A percentile compares a stretch with the other conserved stretches of the same genome.
Conservation (phyloP, 2,113 vertebrate genomes). For the Terrapene triunguis region DNA sequence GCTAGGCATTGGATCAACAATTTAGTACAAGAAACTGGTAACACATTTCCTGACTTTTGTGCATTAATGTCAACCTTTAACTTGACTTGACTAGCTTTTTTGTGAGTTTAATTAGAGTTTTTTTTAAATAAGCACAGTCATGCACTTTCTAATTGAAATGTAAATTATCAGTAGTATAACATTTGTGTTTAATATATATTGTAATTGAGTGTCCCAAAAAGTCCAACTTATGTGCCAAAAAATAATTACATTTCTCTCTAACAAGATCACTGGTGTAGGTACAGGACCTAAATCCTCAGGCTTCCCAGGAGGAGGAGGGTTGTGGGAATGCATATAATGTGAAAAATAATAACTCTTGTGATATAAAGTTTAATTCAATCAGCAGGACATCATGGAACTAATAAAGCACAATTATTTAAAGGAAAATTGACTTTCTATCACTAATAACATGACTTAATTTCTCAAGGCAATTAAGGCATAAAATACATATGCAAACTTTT, state of each 20-base stretch:
- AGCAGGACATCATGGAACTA: constrained; percentile 39
- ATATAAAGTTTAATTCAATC: constrained; percentile 54
- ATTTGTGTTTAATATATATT: constrained; percentile 53
- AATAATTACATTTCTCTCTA: constrained; percentile 54
- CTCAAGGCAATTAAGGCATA: not conserved
- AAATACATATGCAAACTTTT: not conserved
- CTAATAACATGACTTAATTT: constrained; percentile 38
- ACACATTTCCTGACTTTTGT: not conserved
- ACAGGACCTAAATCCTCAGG: not conserved
- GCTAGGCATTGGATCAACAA: not conserved
- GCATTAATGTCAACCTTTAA: not conserved
- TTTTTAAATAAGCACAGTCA: constrained; percentile 50
- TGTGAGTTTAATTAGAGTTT: constrained; percentile 37
- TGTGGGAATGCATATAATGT: not conserved
- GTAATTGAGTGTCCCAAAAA: constrained; percentile 36
- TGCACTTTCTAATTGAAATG: constrained; percentile 52
- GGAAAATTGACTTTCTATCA: constrained; percentile 49
- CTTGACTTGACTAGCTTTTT: constrained; percentile 37
- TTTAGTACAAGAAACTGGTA: not conserved
- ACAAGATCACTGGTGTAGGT: constrained; percentile 52
- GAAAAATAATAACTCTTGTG: constrained; percentile 26
- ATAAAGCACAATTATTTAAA: constrained; percentile 58
- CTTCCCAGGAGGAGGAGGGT: not conserved
- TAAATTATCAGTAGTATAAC: constrained; percentile 55
- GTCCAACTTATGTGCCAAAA: constrained; percentile 26